Percentiles rank a stretch among this genome's conserved stretches.
Conservation (phyloP, 2,888 invertebrate genomes). For the Pandemis heparana region DNA sequence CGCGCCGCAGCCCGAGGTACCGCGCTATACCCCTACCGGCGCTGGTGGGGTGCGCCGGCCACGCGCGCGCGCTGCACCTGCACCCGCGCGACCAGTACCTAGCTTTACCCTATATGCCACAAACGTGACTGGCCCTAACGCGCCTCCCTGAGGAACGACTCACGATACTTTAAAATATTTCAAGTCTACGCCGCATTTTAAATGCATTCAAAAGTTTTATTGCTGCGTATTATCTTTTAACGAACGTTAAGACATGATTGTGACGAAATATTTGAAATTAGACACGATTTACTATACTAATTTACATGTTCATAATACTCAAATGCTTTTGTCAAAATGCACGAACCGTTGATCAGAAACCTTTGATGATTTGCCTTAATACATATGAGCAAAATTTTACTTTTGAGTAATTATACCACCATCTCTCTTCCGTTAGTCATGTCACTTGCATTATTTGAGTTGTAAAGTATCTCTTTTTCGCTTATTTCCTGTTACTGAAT, state of each 20-base stretch:
- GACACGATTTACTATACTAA: not conserved
- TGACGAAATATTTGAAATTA: not conserved
- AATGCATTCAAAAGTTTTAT: not conserved
- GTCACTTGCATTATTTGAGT: not conserved
- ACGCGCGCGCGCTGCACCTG: conserved; percentile 90
- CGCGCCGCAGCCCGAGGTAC: conserved; percentile 26
- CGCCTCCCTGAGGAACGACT: not conserved
- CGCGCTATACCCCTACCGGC: no score
- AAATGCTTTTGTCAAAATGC: not conserved
- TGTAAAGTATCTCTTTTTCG: no score
- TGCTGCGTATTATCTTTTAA: not conserved
- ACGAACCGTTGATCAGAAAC: not conserved
- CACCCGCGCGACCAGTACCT: conserved; percentile 94
- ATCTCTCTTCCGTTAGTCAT: not conserved
- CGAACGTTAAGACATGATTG: not conserved
- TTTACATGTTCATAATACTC: not conserved
- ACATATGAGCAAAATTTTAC: not conserved
- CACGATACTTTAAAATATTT: not conserved
- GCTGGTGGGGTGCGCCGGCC: conserved; percentile 91
- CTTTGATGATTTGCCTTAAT: not conserved
- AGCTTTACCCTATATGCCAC: not conserved
- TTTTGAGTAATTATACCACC: not conserved
- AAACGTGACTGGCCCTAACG: not conserved
- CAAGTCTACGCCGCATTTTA: not conserved
- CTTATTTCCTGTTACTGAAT: no score